phyloP scores from a whole-genome alignment of 2,113 vertebrate genomes.

The Menura novaehollandiae region DNA sequence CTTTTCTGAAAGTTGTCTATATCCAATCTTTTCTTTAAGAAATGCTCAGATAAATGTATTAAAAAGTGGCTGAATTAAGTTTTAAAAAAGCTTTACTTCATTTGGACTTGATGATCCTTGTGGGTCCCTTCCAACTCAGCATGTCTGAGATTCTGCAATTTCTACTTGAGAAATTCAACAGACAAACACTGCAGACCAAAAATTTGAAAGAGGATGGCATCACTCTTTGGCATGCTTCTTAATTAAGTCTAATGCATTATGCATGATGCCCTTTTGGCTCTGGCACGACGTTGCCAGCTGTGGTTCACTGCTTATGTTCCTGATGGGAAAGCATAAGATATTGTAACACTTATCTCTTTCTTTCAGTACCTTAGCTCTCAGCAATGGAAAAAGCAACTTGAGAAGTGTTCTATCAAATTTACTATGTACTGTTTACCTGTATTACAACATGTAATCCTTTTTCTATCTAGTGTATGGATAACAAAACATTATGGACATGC shows the following conservation, averaged over 20 bases:
- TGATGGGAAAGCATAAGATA: neutral
- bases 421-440: neutral
- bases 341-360: neutral
- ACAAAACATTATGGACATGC: neutral
- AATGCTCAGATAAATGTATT: neutral
- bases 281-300: constrained; percentile 26
- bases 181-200: neutral
- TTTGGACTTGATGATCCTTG: neutral
- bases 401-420: neutral
- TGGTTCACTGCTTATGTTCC: neutral
- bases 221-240: constrained; percentile 1
- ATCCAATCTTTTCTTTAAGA: neutral
- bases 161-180: neutral
- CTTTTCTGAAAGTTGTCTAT: neutral
- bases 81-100: neutral
- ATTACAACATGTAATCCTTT: neutral
- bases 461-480: neutral
- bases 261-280: constrained; percentile 14
- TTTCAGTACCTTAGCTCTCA: neutral
- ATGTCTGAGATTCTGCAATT: neutral
- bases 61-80: neutral
- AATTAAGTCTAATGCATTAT: constrained; percentile 33
- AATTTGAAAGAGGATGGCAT: constrained; percentile 17
- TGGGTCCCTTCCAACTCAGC: too few species aligned
- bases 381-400: neutral